A percentile compares a stretch with the other conserved stretches of the same genome.
Conservation (phyloP, 2,888 invertebrate genomes). For the Schizotus pectinicornis region DNA sequence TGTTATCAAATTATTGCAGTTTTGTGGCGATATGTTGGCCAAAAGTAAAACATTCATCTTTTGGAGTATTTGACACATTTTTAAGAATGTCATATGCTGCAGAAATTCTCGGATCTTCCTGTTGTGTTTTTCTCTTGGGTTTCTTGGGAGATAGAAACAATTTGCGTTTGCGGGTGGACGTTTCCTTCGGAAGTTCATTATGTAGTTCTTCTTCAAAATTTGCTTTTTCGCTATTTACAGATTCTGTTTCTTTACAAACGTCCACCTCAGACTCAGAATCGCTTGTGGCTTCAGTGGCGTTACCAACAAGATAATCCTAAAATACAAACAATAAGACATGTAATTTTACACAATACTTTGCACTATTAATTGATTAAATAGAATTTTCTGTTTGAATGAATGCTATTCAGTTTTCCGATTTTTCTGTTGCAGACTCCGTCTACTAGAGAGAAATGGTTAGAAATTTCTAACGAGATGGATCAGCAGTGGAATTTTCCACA, state of each 20-base stretch:
- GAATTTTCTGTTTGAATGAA: no score
- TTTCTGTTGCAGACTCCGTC: no score
- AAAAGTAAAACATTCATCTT: constrained; percentile 4
- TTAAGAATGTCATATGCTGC: constrained; percentile 1
- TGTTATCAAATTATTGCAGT: constrained; percentile 4
- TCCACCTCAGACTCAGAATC: constrained; percentile 1
- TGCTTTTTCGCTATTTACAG: neutral
- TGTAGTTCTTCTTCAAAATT: neutral
- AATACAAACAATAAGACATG: no score
- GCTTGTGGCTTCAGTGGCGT: neutral
- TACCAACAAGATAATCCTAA: no score
- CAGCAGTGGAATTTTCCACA: no score
- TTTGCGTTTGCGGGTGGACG: constrained; percentile 2
- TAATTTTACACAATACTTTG: no score
- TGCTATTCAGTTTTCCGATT: no score
- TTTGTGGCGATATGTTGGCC: constrained; percentile 7
- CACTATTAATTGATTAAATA: no score
- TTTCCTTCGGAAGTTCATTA: neutral
- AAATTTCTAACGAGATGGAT: no score
- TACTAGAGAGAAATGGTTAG: no score
- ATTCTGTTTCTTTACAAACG: neutral
- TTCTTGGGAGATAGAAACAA: constrained; percentile 4
- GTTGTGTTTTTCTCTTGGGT: neutral
- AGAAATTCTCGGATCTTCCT: constrained; percentile 3
- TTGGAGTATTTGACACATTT: neutral